phyloP scores from a whole-genome alignment of 2,888 invertebrate species.

The Drosophila paranaensis region DNA sequence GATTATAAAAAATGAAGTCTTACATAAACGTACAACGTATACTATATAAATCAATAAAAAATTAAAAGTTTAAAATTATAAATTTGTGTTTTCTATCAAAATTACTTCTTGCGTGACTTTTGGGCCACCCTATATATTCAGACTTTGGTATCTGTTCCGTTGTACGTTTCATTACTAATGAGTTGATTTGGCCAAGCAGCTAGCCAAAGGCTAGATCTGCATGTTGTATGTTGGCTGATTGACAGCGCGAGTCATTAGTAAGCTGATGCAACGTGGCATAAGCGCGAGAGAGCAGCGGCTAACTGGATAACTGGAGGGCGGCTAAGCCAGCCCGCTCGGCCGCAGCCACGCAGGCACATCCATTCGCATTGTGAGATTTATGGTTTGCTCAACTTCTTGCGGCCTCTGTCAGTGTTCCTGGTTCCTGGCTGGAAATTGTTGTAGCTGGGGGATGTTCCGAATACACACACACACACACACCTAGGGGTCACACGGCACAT shows the following conservation, averaged over 20 bases:
- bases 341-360: conserved; percentile 9
- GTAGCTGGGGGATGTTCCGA: neutral
- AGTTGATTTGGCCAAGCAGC: neutral
- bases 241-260: conserved; percentile 41
- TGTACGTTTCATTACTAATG: neutral
- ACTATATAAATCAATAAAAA: too few relatives aligned
- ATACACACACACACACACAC: neutral
- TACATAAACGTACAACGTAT: too few relatives aligned
- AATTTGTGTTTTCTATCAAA: too few relatives aligned
- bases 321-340: conserved; percentile 15
- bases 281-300: conserved; percentile 15
- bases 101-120: too few relatives aligned
- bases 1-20: too few relatives aligned
- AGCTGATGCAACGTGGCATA: conserved; percentile 40
- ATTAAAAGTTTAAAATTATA: too few relatives aligned
- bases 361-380: conserved; percentile 6
- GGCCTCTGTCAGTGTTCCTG: conserved; percentile 26
- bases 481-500: neutral
- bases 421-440: neutral
- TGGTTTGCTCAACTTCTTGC: conserved; percentile 37
- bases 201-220: conserved; percentile 3
- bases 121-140: too few relatives aligned
- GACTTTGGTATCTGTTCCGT: neutral
- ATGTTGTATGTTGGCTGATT: conserved; percentile 24
- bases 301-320: conserved; percentile 5